Percentiles rank a stretch among this genome's conserved stretches.
phyloP scores from a whole-genome alignment of 1,140 invertebrate species.

The Metopolophium dirhodum region DNA sequence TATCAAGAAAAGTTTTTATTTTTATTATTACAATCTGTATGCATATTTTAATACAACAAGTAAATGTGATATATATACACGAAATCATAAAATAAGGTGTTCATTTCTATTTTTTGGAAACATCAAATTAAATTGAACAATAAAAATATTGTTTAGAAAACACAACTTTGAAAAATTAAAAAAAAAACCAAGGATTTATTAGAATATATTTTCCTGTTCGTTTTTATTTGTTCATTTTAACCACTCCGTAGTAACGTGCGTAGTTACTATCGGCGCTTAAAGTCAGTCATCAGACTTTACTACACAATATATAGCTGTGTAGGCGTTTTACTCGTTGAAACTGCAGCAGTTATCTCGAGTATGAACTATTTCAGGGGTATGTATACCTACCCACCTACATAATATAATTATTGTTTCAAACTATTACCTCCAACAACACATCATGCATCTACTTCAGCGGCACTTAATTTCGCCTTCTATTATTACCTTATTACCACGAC shows the following conservation, averaged over 20 bases:
- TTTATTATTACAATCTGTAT: conserved; percentile 1
- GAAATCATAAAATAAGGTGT: neutral
- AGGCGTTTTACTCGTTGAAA: neutral
- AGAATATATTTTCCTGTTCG: neutral
- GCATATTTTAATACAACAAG: neutral
- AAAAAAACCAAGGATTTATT: neutral
- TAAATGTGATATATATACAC: neutral
- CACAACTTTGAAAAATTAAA: neutral
- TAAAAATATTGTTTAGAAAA: neutral
- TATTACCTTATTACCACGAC: neutral
- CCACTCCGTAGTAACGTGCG: neutral
- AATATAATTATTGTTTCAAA: conserved; percentile 13
- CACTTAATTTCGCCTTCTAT: neutral
- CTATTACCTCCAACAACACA: neutral
- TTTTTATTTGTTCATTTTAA: neutral
- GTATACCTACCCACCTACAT: too few relatives aligned
- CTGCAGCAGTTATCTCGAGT: neutral
- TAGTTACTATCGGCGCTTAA: neutral
- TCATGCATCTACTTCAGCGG: too few relatives aligned
- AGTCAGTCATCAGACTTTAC: neutral
- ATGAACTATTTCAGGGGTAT: too few relatives aligned
- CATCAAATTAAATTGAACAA: neutral
- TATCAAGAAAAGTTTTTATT: conserved; percentile 6
- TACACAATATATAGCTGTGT: neutral
- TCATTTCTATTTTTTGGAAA: neutral